Evolutionary conservation across 2,113 vertebrate genomes (phyloP).

Genomic region (Nibea albiflora): DNA sequence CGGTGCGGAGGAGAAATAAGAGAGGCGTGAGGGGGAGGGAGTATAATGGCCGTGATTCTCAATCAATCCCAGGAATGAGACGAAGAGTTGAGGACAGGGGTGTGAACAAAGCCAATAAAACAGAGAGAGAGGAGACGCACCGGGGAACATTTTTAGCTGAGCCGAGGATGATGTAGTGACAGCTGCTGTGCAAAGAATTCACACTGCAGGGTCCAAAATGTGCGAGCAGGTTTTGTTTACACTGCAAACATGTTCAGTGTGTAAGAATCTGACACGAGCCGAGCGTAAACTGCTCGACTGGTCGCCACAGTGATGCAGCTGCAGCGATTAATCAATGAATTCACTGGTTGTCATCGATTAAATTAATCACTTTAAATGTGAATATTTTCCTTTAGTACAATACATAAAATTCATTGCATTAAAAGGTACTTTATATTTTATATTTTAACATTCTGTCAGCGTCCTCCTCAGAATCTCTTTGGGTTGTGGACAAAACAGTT

Average conservation of each 20-base stretch:
- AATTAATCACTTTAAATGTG: too few species aligned
- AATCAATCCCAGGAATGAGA: background rate
- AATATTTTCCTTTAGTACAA: too few species aligned
- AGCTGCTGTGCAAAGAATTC: slow-evolving; percentile 25
- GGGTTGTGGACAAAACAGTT: too few species aligned
- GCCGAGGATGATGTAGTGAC: slow-evolving; percentile 32
- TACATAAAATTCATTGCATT: too few species aligned
- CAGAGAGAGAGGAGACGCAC: too few species aligned
- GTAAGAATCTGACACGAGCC: slow-evolving; percentile 2
- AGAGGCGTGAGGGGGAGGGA: too few species aligned
- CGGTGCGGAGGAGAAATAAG: background rate
- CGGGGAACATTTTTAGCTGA: background rate
- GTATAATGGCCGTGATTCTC: background rate
- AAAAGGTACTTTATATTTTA: too few species aligned
- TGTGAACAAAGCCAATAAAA: background rate
- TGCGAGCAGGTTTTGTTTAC: too few species aligned
- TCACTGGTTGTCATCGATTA: too few species aligned
- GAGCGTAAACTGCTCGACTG: background rate
- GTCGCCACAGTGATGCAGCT: background rate
- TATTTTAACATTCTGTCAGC: too few species aligned
- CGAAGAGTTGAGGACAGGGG: background rate
- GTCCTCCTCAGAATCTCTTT: too few species aligned
- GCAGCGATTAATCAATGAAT: too few species aligned
- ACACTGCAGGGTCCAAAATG: background rate
- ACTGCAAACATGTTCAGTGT: slow-evolving; percentile 9